Evolutionary conservation across 1,140 invertebrate species (phyloP), one percentile per base, ranked within the genome.

Genomic region (Brachionus rubens): DNA sequence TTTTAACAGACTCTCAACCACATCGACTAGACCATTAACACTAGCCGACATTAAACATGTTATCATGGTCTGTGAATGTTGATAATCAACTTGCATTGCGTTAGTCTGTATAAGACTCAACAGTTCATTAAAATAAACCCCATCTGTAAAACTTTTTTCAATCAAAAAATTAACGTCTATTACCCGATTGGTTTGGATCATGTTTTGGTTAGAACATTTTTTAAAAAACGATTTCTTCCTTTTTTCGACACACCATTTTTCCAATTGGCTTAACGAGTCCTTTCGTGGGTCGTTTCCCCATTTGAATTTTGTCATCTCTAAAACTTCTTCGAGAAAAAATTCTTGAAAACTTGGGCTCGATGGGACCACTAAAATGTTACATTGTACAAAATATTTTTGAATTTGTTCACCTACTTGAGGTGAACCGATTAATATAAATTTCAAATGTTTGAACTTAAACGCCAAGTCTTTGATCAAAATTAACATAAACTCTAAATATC

Each of bases 391-490:
- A 83, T 98, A 98, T 10, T 90, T 88, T 28, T 89, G 87, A 83
- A 96, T 93, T 36, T 92, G 88, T 24, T 89, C 85, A 6, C 89
- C 88, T 76, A 84, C 84, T 79, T 94, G 88, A 1, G 93, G 92
- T 5, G 95, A 94, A n/a, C 93, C 96, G 94, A 98, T 98, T 0
- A 98, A 86, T 54, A 98, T 87, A 0, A 98, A 78, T 78, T 90
- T 90, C 0, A 97, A 83, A 76, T 90, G 87, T 76, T 88, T 88
- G 79, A 89, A 90, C 16, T 90, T 88, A 0, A 87, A 81, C 4
- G 96, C 80, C 3, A 90, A 88, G 79, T 94, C 90, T 70, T 90
- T 88, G 7, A 97, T 81, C 14, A 91, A 89, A 65, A 94, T 91
- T 41, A 98, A 83, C 14, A 97, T 85, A 83, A 98, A 97, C 84